A percentile compares a stretch with the other conserved stretches of the same genome.
Evolutionary conservation across 1,140 invertebrate species (phyloP).

Genomic region (Yoshiicerus persimilis): DNA sequence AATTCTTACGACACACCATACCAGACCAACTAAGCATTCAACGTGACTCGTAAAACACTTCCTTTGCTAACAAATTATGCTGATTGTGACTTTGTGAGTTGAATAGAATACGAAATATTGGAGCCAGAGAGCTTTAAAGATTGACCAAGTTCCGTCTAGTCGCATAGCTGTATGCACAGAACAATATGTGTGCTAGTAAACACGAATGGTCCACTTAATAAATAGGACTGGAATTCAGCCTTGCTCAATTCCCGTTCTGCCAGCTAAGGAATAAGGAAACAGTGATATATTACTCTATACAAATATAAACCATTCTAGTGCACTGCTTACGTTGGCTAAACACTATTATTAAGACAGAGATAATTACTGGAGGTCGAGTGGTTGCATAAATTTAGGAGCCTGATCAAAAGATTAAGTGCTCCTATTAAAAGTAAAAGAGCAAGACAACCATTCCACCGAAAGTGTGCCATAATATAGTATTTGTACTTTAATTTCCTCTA

Average conservation of each 20-base stretch:
- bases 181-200: neutral
- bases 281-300: neutral
- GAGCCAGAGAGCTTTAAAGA: neutral
- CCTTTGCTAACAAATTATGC: neutral
- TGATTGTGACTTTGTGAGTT: neutral
- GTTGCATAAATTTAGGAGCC: neutral
- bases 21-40: neutral
- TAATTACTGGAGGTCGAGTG: neutral
- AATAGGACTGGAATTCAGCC: neutral
- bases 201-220: neutral
- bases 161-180: neutral
- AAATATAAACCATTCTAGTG: neutral
- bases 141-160: neutral
- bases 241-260: neutral
- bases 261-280: neutral
- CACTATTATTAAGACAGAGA: conserved; percentile 9
- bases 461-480: neutral
- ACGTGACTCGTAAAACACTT: neutral
- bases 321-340: neutral
- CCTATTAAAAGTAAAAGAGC: neutral
- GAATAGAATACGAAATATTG: neutral
- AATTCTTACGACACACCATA: neutral
- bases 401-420: conserved; percentile 12
- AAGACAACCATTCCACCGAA: neutral
- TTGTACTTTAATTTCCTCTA: neutral